A percentile compares a stretch with the other conserved stretches of the same genome.
phyloP scores from a whole-genome alignment of 2,888 invertebrate species.

The Quadroppia sp. region DNA sequence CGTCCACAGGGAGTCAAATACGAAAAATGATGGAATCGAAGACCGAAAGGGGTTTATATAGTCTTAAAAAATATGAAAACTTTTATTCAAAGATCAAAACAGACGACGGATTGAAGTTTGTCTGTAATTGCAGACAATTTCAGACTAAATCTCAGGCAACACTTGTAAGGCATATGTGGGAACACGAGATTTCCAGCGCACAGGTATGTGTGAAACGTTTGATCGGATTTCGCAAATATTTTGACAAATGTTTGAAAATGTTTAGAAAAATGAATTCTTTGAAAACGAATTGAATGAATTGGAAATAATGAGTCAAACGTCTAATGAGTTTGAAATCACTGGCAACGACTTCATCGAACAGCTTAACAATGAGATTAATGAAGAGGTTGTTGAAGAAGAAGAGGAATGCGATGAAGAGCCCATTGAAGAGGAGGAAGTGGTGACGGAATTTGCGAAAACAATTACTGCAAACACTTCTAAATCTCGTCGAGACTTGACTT shows the following conservation, averaged over 20 bases:
- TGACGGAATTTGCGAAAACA: not conserved
- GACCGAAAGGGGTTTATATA: conserved; percentile 27
- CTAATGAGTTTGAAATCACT: not conserved
- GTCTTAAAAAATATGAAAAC: conserved; percentile 30
- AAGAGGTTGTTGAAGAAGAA: not conserved
- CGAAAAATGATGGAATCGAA: conserved; percentile 12
- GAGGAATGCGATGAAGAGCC: not conserved
- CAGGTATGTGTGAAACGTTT: too few species aligned
- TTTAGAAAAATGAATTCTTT: not conserved
- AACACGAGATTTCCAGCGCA: not conserved
- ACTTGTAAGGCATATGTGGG: conserved; percentile 39
- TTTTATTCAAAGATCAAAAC: not conserved
- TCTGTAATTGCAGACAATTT: conserved; percentile 11
- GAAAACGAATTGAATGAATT: not conserved
- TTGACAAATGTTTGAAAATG: too few species aligned
- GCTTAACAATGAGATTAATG: not conserved
- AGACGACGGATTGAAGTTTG: conserved; percentile 8
- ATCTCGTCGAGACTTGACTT: not conserved
- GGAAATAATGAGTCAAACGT: not conserved
- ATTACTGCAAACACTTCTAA: not conserved
- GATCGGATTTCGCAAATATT: too few species aligned
- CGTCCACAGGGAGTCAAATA: not conserved
- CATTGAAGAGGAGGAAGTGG: not conserved
- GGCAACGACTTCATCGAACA: not conserved
- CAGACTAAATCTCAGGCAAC: conserved; percentile 37